Evolutionary conservation across 2,888 invertebrate species (phyloP), one percentile per base, ranked within the genome.

Genomic region (Atethmia centrago): DNA sequence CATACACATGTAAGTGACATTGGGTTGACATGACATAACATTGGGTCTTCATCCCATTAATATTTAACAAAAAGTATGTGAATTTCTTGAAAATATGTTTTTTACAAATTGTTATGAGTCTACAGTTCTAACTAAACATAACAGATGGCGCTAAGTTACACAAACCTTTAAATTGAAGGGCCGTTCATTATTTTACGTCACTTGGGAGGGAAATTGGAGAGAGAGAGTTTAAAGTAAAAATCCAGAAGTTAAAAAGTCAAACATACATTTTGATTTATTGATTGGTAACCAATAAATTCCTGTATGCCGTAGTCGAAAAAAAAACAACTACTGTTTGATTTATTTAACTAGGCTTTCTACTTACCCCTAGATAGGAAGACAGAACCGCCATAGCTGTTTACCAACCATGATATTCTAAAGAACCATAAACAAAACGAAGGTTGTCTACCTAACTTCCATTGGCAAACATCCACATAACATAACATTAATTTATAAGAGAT

Each of bases 391-490:
- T 63, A 63, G 55, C 14, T 66, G 77, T 77, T 77, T 72, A 78
- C 73, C 55, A 78, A 68, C 61, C 55, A 55, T 19, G 28, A 9
- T 45, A 53, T 36, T 58, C 28, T n/a, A 31, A 55, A 64, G 4
- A 55, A 51, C 45, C 61, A 80, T 64, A 74, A 75, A 82, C 74
- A 64, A 56, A 55, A 63, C 58, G 42, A 77, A 74, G 55, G 65
- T 69, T 72, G 59, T 65, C 53, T 71, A 59, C 59, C 42, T 36
- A 79, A 82, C 64, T 80, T 74, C 51, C 19, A 71, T 77, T 84
- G 84, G 84, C 82, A 82, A 82, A 69, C 61, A 71, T 80, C 73
- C 82, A 82, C 63, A 73, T 51, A 51, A 61, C 42, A 71, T 67
- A n/a, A n/a, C n/a, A n/a, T n/a, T n/a, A n/a, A n/a, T n/a, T n/a